Evolutionary conservation across 2,888 invertebrate genomes (phyloP).

Genomic region (Pseudococcus longispinus): DNA sequence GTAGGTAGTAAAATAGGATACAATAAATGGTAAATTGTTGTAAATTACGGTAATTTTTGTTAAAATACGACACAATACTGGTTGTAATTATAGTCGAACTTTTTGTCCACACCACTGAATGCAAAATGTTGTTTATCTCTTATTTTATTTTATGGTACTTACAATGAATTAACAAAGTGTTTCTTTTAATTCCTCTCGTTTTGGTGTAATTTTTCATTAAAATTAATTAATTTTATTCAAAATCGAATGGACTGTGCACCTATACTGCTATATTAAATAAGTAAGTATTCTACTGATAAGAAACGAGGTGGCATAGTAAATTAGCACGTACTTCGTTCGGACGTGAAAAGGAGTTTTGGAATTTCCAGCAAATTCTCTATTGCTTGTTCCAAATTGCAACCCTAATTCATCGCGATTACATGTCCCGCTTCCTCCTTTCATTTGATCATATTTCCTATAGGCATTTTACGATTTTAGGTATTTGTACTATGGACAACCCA

Average conservation of each 20-base stretch:
- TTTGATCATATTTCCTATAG: not conserved
- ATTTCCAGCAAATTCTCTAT: not conserved
- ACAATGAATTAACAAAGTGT: constrained; percentile 32
- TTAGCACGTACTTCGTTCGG: not conserved
- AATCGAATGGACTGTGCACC: constrained; percentile 15
- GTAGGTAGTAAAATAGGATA: not conserved
- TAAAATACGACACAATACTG: constrained; percentile 23
- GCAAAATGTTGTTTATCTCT: constrained; percentile 44
- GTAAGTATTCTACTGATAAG: constrained; percentile 12
- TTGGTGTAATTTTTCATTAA: not conserved
- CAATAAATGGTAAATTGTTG: not conserved
- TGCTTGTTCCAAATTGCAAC: not conserved
- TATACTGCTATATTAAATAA: constrained; percentile 12
- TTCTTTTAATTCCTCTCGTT: not conserved
- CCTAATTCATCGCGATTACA: not conserved
- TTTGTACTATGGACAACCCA: constrained; percentile 48
- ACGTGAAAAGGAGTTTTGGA: not conserved
- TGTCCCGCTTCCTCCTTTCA: not conserved
- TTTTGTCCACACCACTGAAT: constrained; percentile 39
- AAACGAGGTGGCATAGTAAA: not conserved
- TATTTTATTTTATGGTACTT: not conserved
- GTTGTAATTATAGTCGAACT: constrained; percentile 26
- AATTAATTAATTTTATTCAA: not conserved
- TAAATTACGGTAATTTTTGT: constrained; percentile 1
- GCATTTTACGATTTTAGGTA: not conserved